phyloP scores from a whole-genome alignment of 2,113 vertebrate species.

The human region DNA sequence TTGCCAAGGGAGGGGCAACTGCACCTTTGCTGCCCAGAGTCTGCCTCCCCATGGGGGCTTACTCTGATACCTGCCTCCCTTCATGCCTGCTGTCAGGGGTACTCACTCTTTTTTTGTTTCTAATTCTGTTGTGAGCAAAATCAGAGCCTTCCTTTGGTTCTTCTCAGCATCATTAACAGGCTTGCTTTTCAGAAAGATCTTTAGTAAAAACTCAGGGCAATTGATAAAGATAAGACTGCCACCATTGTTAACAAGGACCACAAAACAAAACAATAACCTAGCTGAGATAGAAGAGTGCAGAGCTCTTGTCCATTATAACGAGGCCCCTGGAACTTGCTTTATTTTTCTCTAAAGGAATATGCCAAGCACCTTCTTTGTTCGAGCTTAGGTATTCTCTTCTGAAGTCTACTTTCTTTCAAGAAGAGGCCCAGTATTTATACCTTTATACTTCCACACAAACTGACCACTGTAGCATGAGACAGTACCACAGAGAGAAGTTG shows the following conservation, averaged over 20 bases:
- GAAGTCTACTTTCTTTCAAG: neutral
- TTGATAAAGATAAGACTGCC: neutral
- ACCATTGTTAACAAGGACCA: neutral
- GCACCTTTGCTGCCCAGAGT: neutral
- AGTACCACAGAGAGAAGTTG: neutral
- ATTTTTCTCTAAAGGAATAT: neutral
- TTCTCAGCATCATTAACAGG: neutral
- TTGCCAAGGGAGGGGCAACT: neutral
- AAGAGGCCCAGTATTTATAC: neutral
- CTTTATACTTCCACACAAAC: neutral
- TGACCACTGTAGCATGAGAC: neutral
- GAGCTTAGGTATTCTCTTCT: neutral
- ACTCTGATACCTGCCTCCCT: neutral
- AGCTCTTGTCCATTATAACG: neutral
- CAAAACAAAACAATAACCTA: neutral
- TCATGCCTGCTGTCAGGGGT: neutral
- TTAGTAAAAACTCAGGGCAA: neutral
- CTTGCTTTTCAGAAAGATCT: constrained; percentile 14
- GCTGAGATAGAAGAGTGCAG: neutral
- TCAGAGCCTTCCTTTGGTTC: constrained; percentile 1
- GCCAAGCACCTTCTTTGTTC: neutral
- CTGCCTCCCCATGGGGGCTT: neutral
- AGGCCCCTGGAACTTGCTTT: neutral
- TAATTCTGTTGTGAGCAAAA: neutral
- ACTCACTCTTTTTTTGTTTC: neutral